A percentile compares a stretch with the other conserved stretches of the same genome.
Conservation (phyloP, 2,797 vertebrate genomes). For the Chaunax sp. region DNA sequence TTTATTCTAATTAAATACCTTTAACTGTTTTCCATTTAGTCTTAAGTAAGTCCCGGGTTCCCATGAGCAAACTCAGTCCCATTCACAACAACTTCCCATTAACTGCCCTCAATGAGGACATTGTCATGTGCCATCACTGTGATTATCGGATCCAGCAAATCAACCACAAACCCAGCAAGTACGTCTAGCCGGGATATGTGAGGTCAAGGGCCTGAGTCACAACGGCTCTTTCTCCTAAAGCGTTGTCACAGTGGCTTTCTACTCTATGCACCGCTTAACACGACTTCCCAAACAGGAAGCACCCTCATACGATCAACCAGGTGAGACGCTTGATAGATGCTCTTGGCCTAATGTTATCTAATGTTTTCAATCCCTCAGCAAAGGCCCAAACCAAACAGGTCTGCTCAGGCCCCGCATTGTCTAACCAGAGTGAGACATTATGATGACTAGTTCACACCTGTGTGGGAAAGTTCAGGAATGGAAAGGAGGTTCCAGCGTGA, state of each 20-base stretch:
- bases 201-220: conserved; percentile 69
- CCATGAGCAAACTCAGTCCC: conserved; percentile 63
- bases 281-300: conserved; percentile 39
- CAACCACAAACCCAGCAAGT: conserved; percentile 59
- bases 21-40: conserved; percentile 71
- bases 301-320: conserved; percentile 55
- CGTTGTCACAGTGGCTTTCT: conserved; percentile 27
- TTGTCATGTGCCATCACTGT: conserved; percentile 72
- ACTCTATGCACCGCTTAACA: conserved; percentile 26
- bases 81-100: conserved; percentile 70
- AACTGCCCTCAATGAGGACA: conserved; percentile 73
- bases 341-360: conserved; percentile 48
- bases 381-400: conserved; percentile 74
- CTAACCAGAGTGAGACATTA: conserved; percentile 64
- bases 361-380: conserved; percentile 59
- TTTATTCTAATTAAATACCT: conserved; percentile 74
- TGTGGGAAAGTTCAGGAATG: conserved; percentile 69
- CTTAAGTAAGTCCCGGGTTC: conserved; percentile 63
- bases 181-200: conserved; percentile 54
- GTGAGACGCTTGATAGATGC: conserved; percentile 46
- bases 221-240: conserved; percentile 36
- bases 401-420: conserved; percentile 70
- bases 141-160: conserved; percentile 61
- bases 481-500: conserved; percentile 47
- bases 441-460: conserved; percentile 75